These are phyloP conservation scores for Acromyrmex echinatior DNA, from an alignment of 1,140 invertebrate genomes.

Conservation along the genomic window DNA sequence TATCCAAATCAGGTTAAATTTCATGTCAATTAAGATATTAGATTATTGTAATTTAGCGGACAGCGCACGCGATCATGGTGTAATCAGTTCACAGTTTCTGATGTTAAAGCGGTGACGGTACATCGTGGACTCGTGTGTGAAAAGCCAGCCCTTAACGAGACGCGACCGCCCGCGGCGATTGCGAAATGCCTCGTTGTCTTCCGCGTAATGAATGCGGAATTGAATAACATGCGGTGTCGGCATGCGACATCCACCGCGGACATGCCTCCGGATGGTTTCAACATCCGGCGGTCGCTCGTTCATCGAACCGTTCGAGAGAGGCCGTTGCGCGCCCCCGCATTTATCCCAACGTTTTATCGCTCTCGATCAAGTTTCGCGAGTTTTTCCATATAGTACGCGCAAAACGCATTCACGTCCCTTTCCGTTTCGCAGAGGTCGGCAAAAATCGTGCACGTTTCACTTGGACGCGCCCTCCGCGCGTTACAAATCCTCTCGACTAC, in stretches of 20 bases:
- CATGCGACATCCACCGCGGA: slow-evolving; percentile 60
- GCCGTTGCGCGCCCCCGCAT: not conserved
- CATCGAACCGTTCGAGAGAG: slow-evolving; percentile 26
- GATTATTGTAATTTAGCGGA: slow-evolving; percentile 17
- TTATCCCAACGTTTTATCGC: slow-evolving; percentile 16
- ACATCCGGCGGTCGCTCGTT: not conserved
- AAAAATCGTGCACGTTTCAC: slow-evolving; percentile 16
- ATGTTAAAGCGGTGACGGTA: slow-evolving; percentile 5
- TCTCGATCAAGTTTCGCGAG: slow-evolving; percentile 11
- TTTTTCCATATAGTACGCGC: not conserved
- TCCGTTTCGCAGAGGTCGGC: not conserved
- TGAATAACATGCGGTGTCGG: slow-evolving; percentile 68
- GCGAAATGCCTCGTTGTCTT: slow-evolving; percentile 62
- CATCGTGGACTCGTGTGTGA: not conserved
- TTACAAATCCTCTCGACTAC: not conserved
- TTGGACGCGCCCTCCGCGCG: not conserved
- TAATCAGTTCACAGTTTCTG: slow-evolving; percentile 8
- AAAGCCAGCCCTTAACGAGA: slow-evolving; percentile 68
- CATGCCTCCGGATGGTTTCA: slow-evolving; percentile 35
- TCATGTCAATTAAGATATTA: slow-evolving; percentile 17
- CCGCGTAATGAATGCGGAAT: slow-evolving; percentile 70
- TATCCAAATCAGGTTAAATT: slow-evolving; percentile 11
- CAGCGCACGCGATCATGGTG: not conserved
- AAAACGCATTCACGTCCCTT: not conserved
- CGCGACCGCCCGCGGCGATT: slow-evolving; percentile 60